phyloP scores from a whole-genome alignment of 2,797 vertebrate species.

The Cynodonichthys magdalenae region DNA sequence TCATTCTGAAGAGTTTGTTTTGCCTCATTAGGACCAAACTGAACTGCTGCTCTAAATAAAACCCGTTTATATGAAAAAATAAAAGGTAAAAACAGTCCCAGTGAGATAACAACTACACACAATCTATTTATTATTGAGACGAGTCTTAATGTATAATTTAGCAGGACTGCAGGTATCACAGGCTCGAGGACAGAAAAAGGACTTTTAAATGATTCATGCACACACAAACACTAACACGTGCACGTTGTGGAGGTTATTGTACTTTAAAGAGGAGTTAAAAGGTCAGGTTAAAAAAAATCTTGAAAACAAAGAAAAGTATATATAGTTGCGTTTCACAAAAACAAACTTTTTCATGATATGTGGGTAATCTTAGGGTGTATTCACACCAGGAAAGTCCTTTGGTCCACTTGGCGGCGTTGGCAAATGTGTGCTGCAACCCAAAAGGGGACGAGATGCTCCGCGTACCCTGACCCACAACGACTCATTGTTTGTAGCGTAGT shows the following conservation, averaged over 20 bases:
- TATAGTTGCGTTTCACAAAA: too few species aligned
- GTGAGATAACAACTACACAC: slow-evolving; percentile 8
- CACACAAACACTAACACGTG: slow-evolving; percentile 6
- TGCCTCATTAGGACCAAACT: slow-evolving; percentile 7
- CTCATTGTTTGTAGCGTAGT: too few species aligned
- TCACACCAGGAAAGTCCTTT: too few species aligned
- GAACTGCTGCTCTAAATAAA: background rate
- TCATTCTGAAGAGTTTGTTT: background rate
- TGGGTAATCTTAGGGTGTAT: too few species aligned
- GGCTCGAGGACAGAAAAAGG: slow-evolving; percentile 34
- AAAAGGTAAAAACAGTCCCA: background rate
- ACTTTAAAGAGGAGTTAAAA: slow-evolving; percentile 17
- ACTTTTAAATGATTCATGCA: slow-evolving; percentile 59
- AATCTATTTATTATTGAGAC: slow-evolving; percentile 59
- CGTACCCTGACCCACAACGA: too few species aligned
- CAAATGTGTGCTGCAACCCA: too few species aligned
- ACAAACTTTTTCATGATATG: too few species aligned
- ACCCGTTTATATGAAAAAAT: background rate
- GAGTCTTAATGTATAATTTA: slow-evolving; percentile 63
- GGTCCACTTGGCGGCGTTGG: too few species aligned
- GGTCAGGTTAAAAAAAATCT: slow-evolving; percentile 5
- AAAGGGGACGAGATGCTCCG: too few species aligned
- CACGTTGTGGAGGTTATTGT: slow-evolving; percentile 18
- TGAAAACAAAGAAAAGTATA: background rate
- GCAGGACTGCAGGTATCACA: slow-evolving; percentile 51